These are phyloP conservation scores for Hemibagrus wyckioides DNA, from an alignment of 2,113 vertebrate species.

Conservation along the genomic window DNA sequence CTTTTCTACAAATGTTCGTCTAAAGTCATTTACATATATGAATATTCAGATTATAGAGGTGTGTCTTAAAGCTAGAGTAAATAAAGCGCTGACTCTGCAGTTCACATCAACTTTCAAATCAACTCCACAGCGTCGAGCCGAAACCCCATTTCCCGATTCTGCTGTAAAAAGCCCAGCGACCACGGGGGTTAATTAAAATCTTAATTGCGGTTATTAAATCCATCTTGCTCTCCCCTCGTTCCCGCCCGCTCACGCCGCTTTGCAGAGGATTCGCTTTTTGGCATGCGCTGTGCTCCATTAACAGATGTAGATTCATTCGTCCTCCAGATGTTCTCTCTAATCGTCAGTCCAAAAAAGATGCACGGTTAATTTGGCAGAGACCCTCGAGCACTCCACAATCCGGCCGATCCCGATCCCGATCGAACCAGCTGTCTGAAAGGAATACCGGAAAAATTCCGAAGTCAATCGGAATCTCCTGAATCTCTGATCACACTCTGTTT, in stretches of 20 bases:
- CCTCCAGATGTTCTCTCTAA: slow-evolving; percentile 60
- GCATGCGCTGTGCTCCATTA: slow-evolving; percentile 29
- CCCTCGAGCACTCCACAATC: slow-evolving; percentile 21
- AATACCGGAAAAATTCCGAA: not conserved
- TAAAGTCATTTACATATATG: not conserved
- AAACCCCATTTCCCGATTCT: slow-evolving; percentile 11
- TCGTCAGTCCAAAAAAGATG: slow-evolving; percentile 33
- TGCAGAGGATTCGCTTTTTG: slow-evolving; percentile 36
- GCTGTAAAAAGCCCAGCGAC: slow-evolving; percentile 25
- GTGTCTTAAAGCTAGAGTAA: not conserved
- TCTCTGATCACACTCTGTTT: not conserved
- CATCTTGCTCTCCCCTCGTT: slow-evolving; percentile 34
- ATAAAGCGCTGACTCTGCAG: not conserved
- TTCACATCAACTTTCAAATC: not conserved
- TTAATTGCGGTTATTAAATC: slow-evolving; percentile 54
- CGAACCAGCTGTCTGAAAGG: not conserved
- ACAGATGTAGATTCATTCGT: slow-evolving; percentile 51
- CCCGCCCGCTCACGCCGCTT: not conserved
- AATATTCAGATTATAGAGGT: not conserved
- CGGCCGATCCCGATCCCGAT: slow-evolving; percentile 4
- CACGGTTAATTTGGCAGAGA: slow-evolving; percentile 31
- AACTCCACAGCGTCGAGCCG: not conserved
- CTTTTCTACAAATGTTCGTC: not conserved
- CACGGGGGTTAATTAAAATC: slow-evolving; percentile 56
- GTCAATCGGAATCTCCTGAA: not conserved